Percentiles rank a stretch among this genome's conserved stretches.
Conservation (phyloP, 2,888 invertebrate species). For the Bruchidius siliquastri region DNA sequence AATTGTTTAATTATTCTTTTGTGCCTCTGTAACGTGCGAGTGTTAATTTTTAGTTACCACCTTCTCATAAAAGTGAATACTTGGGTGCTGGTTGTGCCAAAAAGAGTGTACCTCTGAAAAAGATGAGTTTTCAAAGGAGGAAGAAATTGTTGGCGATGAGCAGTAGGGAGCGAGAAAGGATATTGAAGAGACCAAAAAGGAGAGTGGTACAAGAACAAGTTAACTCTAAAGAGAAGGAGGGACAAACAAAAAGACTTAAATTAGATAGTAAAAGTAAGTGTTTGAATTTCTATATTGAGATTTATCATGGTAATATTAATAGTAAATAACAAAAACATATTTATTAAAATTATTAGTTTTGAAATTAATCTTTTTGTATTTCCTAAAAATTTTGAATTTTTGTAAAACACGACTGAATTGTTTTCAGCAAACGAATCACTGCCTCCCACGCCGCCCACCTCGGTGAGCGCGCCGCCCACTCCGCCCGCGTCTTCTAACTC, state of each 20-base stretch:
- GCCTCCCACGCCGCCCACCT: conserved; percentile 61
- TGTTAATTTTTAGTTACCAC: conserved; percentile 5
- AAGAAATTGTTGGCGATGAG: conserved; percentile 50
- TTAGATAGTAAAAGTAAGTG: conserved; percentile 35
- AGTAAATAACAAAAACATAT: too few relatives aligned
- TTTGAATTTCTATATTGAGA: too few relatives aligned
- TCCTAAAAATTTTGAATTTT: too few relatives aligned
- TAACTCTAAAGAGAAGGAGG: conserved; percentile 11
- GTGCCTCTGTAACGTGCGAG: not conserved
- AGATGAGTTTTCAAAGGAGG: conserved; percentile 50
- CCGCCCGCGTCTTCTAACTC: conserved; percentile 49
- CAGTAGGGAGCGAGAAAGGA: conserved; percentile 39
- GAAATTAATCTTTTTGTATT: too few relatives aligned
- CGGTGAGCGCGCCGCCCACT: conserved; percentile 57
- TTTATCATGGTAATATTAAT: too few relatives aligned
- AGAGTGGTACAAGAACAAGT: conserved; percentile 24
- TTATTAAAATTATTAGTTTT: too few relatives aligned
- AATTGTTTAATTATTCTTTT: conserved; percentile 7
- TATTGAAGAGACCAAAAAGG: conserved; percentile 35
- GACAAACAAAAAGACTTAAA: conserved; percentile 30
- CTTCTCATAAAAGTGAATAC: conserved; percentile 37
- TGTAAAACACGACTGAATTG: too few relatives aligned
- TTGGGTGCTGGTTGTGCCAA: conserved; percentile 55
- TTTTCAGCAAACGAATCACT: conserved; percentile 42
- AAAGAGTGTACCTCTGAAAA: conserved; percentile 55